Base-by-base conservation (phyloP, 2,797 vertebrate genomes). In the Streptopelia turtur region DNA sequence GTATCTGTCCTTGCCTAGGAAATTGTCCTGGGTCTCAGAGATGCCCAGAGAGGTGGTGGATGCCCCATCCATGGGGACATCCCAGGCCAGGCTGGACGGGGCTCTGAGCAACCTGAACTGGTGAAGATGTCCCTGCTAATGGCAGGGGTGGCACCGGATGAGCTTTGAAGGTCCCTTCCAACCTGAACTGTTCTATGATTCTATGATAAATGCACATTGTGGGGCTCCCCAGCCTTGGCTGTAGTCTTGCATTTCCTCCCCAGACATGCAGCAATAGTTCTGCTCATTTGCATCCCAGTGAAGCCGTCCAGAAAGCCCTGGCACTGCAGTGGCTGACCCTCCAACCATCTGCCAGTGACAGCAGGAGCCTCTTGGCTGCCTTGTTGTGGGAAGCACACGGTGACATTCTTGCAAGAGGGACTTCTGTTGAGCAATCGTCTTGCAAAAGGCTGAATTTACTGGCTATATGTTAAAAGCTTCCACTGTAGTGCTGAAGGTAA, bases 281-380 rank as follows among this genome's bases (percentile, higher is more conserved):
- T 83, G 45, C 83, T 83, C 47, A 59, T 74, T 78, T 95, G 47
- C 60, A 37, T 39, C 33, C 49, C 13, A 30, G 50, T 30, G 35
- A 83, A 88, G 41, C 28, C 4, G 1, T 52, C 64, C 77, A 85
- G 70, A 89, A 87, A 89, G 35, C 61, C 43, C 39, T 74, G 76
- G 71, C 61, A 37, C 61, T 10, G 41, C 5, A n/a, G 33, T n/a
- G 56, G 9, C 15, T 71, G 91, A 45, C 89, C 90, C 55, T 84
- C 39, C 80, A 90, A 17, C 87, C 82, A 68, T 86, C 89, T 95
- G 87, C 86, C 14, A 3, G 25, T 6, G 13, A 23, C 87, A 90
- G 86, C 68, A 72, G 64, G 81, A 92, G 59, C 56, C 53, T 94
- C 47, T 85, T 86, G 87, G 68, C 76, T 88, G 37, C 88, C 84